Conservation (phyloP, 2,888 invertebrate genomes). For the Euplagia quadripunctaria region DNA sequence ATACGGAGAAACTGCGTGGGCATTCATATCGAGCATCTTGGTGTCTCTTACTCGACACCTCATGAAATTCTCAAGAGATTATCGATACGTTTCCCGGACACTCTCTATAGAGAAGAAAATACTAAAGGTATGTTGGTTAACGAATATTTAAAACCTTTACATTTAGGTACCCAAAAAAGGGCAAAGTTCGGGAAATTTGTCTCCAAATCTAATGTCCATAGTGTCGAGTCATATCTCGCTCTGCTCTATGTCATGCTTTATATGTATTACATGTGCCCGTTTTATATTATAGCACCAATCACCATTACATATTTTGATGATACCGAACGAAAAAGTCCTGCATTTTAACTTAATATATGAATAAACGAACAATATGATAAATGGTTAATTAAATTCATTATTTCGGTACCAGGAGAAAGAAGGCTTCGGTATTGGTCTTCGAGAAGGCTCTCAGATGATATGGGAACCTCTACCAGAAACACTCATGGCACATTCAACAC, state of each 20-base stretch:
- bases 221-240: too few species aligned
- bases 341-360: too few species aligned
- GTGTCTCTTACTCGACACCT: conserved; percentile 94
- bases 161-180: background rate
- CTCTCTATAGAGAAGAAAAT: conserved; percentile 95
- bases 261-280: too few species aligned
- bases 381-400: background rate
- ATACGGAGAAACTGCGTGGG: conserved; percentile 86
- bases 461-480: conserved; percentile 85
- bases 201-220: too few species aligned
- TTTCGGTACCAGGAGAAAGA: conserved; percentile 88
- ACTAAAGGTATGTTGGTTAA: conserved; percentile 90
- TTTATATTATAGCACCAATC: too few species aligned
- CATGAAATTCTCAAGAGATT: conserved; percentile 96
- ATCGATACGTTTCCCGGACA: conserved; percentile 96
- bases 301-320: too few species aligned
- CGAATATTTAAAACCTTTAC: background rate
- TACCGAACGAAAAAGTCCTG: too few species aligned
- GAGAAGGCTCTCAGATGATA: conserved; percentile 90
- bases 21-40: conserved; percentile 92
- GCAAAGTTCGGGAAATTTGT: too few species aligned
- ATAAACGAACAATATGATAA: too few species aligned
- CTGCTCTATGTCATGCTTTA: too few species aligned
- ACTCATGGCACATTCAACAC: conserved; percentile 38
- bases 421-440: conserved; percentile 89